These are phyloP conservation scores for Buceros bicornis DNA, from an alignment of 2,797 vertebrate genomes.

Conservation along the genomic window DNA sequence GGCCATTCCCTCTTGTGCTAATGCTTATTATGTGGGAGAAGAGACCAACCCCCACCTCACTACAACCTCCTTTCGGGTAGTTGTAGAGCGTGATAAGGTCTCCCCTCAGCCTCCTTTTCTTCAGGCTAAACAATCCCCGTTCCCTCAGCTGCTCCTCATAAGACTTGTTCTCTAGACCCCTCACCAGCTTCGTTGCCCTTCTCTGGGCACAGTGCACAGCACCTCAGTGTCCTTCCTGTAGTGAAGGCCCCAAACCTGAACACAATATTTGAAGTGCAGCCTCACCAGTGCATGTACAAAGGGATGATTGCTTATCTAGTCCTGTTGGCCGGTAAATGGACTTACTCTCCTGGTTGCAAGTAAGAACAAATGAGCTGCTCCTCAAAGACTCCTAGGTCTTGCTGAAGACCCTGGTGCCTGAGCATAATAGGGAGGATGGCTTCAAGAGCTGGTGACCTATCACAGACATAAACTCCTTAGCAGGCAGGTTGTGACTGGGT, in stretches of 20 bases:
- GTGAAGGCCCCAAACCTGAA: background rate
- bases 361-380: background rate
- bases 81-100: background rate
- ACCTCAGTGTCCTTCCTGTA: background rate
- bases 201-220: background rate
- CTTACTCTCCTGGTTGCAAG: background rate
- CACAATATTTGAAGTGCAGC: rapidly evolving
- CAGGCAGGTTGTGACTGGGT: background rate
- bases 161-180: background rate
- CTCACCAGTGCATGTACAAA: background rate
- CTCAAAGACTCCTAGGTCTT: background rate
- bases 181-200: background rate
- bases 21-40: background rate
- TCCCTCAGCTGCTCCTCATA: background rate
- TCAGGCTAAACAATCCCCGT: background rate
- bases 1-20: background rate
- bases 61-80: too few relatives aligned
- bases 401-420: background rate
- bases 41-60: background rate
- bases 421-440: background rate
- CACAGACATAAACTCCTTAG: background rate
- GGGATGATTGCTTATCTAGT: background rate
- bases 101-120: background rate
- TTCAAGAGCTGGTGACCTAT: background rate
- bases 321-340: background rate